These are phyloP conservation scores for Drosophila flavopinicola DNA, from an alignment of 2,888 invertebrate genomes.

Conservation along the genomic window DNA sequence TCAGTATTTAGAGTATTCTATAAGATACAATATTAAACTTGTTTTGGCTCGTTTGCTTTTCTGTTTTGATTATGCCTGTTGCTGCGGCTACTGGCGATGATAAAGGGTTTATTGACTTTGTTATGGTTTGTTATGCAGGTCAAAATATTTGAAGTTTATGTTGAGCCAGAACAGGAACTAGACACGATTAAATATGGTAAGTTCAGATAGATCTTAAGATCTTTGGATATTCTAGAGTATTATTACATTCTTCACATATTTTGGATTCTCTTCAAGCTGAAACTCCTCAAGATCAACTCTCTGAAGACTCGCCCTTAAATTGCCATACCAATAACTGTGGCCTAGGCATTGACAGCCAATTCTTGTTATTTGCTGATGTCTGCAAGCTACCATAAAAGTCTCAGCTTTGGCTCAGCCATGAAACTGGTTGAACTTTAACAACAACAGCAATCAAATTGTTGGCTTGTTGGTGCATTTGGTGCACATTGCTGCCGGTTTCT, in stretches of 20 bases:
- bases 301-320: slow-evolving; percentile 21
- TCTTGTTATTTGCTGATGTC: slow-evolving; percentile 70
- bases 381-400: slow-evolving; percentile 74
- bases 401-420: slow-evolving; percentile 38
- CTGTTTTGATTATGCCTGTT: slow-evolving; percentile 49
- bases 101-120: slow-evolving; percentile 58
- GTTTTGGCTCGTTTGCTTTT: slow-evolving; percentile 48
- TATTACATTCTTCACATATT: no score
- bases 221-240: no score
- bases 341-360: slow-evolving; percentile 59
- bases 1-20: slow-evolving; percentile 32
- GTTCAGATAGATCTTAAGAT: no score
- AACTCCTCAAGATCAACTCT: not conserved
- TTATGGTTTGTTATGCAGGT: slow-evolving; percentile 46
- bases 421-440: slow-evolving; percentile 62
- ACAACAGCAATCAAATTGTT: slow-evolving; percentile 47
- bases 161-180: not conserved
- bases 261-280: not conserved
- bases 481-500: slow-evolving; percentile 79
- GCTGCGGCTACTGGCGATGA: slow-evolving; percentile 6
- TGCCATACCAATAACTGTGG: slow-evolving; percentile 23
- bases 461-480: slow-evolving; percentile 66
- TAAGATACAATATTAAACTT: slow-evolving; percentile 43
- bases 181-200: not conserved
- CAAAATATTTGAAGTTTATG: slow-evolving; percentile 22